Base-by-base conservation (phyloP, 2,797 vertebrate species). In the Lycodopsis pacificus region DNA sequence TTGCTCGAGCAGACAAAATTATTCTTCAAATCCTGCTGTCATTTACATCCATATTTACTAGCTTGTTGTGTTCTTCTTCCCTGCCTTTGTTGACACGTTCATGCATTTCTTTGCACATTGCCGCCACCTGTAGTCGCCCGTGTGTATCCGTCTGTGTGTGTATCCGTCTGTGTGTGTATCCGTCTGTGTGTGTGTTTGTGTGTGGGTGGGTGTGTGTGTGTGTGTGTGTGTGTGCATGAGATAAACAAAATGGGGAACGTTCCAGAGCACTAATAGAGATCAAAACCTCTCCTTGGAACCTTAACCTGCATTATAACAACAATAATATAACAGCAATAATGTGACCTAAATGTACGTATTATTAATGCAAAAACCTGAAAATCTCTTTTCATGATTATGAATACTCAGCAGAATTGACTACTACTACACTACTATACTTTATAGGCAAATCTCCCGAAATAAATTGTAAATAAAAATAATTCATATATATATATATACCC, bases 111-210 rank as follows among this genome's bases (percentile, higher is more conserved):
- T 38, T 62, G 42, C 40, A 14, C 49, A n/a, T 73, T 68, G 67
- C 40, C 20, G 20, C 73, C 68, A 63, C 56, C 64, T 71, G 46
- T 71, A 76, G 56, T 65, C 27, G 14, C 46, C 30, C 11, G 8
- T 25, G n/a, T 63, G 38, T 40, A 10, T 42, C 38, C 7, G 32
- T 22, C 20, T 59, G 22, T 54, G 51, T 54, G 51, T 54, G 22
- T 14, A 12, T 27, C 12, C 14, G 51, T 54, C 12, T 27, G 51
- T 22, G 20, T 27, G 51, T 25, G 51, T 25, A 8, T 53, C 22
- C 13, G 51, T 53, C 22, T 54, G 51, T 54, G n/a, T 22, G 49
- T 51, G 49, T 13, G n/a, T 22, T 20, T n/a, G 30, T 58, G 57
- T 3, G 3, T 49, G 3, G 2, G n/a, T 22, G 34, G 7, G 30